Evolutionary conservation across 1,140 invertebrate genomes (phyloP), one percentile per base, ranked within the genome.

Genomic region (Trypoxylus dichotomus): DNA sequence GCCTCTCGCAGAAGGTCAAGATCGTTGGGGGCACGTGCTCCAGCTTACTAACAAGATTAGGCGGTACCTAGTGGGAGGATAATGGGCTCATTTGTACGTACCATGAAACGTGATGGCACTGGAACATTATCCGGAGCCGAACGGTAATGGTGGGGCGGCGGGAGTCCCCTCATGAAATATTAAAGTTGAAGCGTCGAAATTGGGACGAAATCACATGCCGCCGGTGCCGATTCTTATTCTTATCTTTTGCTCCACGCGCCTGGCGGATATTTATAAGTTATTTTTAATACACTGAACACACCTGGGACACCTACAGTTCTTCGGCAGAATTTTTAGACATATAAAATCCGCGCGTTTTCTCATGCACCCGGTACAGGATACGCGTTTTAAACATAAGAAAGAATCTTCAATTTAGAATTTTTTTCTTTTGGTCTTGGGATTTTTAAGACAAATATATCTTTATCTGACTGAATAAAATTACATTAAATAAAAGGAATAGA

Each of bases 81-180:
- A 54, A 54, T 54, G 47, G 47, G 47, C 47, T 54, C 47, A 54
- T 54, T 54, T 54, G 47, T 54, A 54, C 47, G 15, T 54, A 54
- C 47, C 47, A 54, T 54, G 47, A 54, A 54, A 54, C 47, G 47
- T 54, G 47, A 54, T 54, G 47, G 47, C 3, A 19, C 47, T 19
- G 47, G 15, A 54, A 15, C 47, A 54, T 54, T 54, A 54, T 54
- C 47, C 19, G 32, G 15, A 54, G 15, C 13, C 15, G 47, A 54
- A n/a, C 7, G 15, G 15, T 15, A 54, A n/a, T n/a, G 19, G 47
- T 6, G 47, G 19, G 6, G n/a, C 5, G 19, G 47, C 47, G 7
- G 19, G 2, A 54, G 15, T 54, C n/a, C 13, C 15, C 47, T 54
- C 47, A 54, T 54, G 47, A 54, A 54, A 54, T 54, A 54, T 54